These are phyloP conservation scores for Drosophila nebulosa DNA, from an alignment of 1,140 invertebrate genomes.

Conservation along the genomic window DNA sequence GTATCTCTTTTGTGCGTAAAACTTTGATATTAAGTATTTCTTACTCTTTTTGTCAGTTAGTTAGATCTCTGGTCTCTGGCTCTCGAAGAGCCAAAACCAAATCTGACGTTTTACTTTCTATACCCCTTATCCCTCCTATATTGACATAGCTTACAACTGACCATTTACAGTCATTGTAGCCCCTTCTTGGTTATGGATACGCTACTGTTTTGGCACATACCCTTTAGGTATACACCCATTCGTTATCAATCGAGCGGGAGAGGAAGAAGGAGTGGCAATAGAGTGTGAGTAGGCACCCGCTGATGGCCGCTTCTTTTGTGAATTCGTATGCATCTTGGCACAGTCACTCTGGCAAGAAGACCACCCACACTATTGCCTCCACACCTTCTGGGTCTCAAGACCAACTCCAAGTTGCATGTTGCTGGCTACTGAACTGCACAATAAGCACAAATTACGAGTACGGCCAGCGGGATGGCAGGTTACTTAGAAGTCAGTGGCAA, in stretches of 20 bases:
- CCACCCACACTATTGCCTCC: neutral
- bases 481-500: constrained; percentile 26
- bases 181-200: neutral
- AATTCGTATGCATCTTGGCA: constrained; percentile 51
- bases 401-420: neutral
- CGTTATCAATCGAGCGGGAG: neutral
- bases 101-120: too few relatives aligned
- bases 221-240: neutral
- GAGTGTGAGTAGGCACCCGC: constrained; percentile 30
- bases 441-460: constrained; percentile 75
- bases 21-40: too few relatives aligned
- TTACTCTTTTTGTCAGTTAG: too few relatives aligned
- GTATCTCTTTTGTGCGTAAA: too few relatives aligned
- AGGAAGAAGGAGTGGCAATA: too few relatives aligned
- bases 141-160: too few relatives aligned
- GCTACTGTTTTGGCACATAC: neutral
- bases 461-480: constrained; percentile 28
- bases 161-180: too few relatives aligned
- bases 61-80: too few relatives aligned
- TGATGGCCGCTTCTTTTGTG: constrained; percentile 67
- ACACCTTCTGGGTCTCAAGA: neutral
- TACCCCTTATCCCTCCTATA: too few relatives aligned
- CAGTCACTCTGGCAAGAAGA: constrained; percentile 18
- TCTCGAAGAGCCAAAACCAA: too few relatives aligned
- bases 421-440: constrained; percentile 51